These are phyloP conservation scores for Sebastes diploproa DNA, from an alignment of 2,797 vertebrate species.

Conservation along the genomic window DNA sequence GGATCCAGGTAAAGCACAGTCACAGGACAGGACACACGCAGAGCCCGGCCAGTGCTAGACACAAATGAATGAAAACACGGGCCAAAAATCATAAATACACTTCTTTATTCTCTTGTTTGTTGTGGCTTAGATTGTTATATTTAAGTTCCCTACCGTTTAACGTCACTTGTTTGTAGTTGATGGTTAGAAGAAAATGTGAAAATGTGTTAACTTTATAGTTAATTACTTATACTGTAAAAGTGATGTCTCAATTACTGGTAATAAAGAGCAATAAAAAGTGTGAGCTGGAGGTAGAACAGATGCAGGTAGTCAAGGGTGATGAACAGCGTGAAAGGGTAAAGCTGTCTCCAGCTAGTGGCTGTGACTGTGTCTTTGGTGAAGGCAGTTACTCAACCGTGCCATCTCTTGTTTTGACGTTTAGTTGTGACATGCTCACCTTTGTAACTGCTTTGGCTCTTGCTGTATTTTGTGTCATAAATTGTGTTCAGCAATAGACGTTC, in stretches of 20 bases:
- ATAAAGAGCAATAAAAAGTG: conserved; percentile 16
- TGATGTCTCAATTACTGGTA: background rate
- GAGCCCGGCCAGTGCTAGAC: background rate
- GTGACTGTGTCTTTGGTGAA: background rate
- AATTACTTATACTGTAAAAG: conserved; percentile 29
- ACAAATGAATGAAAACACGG: conserved; percentile 12
- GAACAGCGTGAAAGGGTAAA: conserved; percentile 10
- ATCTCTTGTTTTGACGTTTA: background rate
- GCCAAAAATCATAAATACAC: conserved; percentile 11
- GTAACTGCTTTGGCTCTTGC: background rate
- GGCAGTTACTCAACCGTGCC: conserved; percentile 1
- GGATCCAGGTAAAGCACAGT: conserved; percentile 95
- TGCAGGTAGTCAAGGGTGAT: conserved; percentile 40
- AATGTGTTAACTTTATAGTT: conserved; percentile 9
- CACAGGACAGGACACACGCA: conserved; percentile 21
- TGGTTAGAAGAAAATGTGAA: conserved; percentile 5
- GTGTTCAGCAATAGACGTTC: background rate
- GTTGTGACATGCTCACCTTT: background rate
- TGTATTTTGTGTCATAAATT: background rate
- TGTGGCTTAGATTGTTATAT: background rate
- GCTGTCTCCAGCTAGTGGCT: background rate
- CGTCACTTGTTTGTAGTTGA: background rate
- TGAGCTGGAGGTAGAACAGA: conserved; percentile 38
- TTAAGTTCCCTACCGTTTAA: background rate
- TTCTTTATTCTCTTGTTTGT: background rate